phyloP scores from a whole-genome alignment of 2,113 vertebrate genomes.

The Eudorcas thomsonii region DNA sequence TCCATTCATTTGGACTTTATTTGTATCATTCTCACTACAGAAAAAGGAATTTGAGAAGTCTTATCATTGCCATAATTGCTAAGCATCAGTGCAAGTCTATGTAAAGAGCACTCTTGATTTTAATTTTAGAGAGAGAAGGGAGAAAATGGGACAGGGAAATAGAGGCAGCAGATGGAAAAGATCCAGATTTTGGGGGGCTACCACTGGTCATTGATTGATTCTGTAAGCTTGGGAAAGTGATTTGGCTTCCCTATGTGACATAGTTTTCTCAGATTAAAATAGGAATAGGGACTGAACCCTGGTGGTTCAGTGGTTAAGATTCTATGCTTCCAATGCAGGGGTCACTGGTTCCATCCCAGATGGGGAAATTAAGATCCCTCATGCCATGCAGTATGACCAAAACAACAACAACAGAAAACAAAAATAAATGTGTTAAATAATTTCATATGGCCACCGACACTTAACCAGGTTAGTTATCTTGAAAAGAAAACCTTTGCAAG shows the following conservation, averaged over 20 bases:
- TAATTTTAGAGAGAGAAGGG: not conserved
- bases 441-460: not conserved
- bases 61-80: not conserved
- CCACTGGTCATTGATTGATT: not conserved
- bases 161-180: not conserved
- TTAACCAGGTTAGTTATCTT: not conserved
- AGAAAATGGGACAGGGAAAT: not conserved
- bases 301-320: not conserved
- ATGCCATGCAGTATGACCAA: not conserved
- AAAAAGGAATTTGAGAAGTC: not conserved
- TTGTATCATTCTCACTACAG: not conserved
- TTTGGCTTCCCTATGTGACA: not conserved
- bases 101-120: not conserved
- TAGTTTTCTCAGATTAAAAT: not conserved
- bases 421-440: not conserved
- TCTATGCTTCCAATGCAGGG: not conserved
- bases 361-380: not conserved
- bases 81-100: not conserved
- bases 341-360: not conserved
- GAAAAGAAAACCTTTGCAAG: not conserved
- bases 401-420: accelerated
- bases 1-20: not conserved
- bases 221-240: not conserved
- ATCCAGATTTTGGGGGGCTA: not conserved
- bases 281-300: not conserved